Conservation (phyloP, 2,888 invertebrate species). For the Acrocyrtus sp. region DNA sequence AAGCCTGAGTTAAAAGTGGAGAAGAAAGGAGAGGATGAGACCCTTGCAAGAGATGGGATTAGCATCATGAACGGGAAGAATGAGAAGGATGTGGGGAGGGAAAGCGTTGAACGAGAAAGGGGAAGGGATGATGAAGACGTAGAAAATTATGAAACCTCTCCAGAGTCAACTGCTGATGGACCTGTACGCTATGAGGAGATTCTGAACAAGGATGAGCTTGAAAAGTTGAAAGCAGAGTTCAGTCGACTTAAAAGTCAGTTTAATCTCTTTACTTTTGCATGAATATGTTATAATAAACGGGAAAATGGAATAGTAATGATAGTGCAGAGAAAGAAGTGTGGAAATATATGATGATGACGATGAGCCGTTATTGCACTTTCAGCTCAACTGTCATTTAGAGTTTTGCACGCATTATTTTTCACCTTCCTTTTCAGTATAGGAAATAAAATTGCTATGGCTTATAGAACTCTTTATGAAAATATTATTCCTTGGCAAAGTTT, state of each 20-base stretch:
- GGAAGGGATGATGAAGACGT: slow-evolving; percentile 16
- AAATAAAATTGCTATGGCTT: too few species aligned
- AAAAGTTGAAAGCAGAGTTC: slow-evolving; percentile 56
- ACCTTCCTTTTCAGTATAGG: too few species aligned
- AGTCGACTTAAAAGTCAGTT: slow-evolving; percentile 59
- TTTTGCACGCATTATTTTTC: too few species aligned
- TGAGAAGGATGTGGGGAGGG: slow-evolving; percentile 24
- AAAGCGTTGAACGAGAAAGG: too few species aligned
- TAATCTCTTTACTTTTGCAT: slow-evolving; percentile 40
- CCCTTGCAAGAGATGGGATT: slow-evolving; percentile 45
- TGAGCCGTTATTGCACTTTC: too few species aligned
- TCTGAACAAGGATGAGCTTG: slow-evolving; percentile 55
- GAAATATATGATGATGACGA: neutral
- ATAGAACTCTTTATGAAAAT: too few species aligned
- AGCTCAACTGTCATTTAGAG: too few species aligned
- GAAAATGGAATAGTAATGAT: neutral
- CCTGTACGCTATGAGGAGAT: slow-evolving; percentile 59
- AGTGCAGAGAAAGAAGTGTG: slow-evolving; percentile 8
- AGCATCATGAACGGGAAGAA: slow-evolving; percentile 33
- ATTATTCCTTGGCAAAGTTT: too few species aligned
- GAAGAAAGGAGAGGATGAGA: slow-evolving; percentile 33
- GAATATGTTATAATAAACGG: slow-evolving; percentile 26
- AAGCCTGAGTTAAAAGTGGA: slow-evolving; percentile 22
- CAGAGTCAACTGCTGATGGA: slow-evolving; percentile 14
- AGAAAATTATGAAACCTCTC: slow-evolving; percentile 47